Base-by-base conservation (phyloP, 2,797 vertebrate genomes). In the Arnoldichthys spilopterus region DNA sequence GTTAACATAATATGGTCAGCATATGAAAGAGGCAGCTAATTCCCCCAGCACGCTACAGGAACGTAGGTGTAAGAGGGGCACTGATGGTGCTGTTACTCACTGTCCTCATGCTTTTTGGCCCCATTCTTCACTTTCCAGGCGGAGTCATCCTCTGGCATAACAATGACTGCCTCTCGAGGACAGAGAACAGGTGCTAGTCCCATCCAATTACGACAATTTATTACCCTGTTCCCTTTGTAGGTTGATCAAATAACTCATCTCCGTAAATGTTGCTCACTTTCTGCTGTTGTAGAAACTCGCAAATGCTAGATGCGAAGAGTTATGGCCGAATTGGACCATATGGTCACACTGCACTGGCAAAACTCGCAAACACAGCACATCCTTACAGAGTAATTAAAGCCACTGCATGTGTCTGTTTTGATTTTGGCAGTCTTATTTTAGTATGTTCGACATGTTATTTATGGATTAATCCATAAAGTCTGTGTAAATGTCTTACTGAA, bases 221-320 rank as follows among this genome's bases (percentile, higher is more conserved):
- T 80, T 70, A 34, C 75, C 30, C 1, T 1, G 15, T 49, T 74
- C 58, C 71, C 28, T 69, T 59, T 58, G 74, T 30, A 58, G 64
- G 30, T 49, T 51, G 20, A 77, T 71, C 43, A 20, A 18, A 63
- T 43, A 70, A 74, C 63, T 70, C 34, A 67, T 80, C 63, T 73
- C 62, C 26, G 28, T 63, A 53, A 63, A 54, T 45, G 32, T 22
- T 61, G 69, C 30, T 68, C 54, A 32, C 18, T 76, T 56, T 76
- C 53, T 61, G 37, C 63, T 18, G 32, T 9, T 13, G 37, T 32
- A n/a, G 22, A 68, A 30, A 37, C 43, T 26, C 13, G 28, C 22
- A 45, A 59, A 45, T 49, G 32, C 70, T 26, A 40, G 37, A 53
- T 20, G 70, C 45, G 20, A 76, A 4, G 69, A 77, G 53, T 79